Base-by-base conservation (phyloP, 2,113 vertebrate species). In the Prietella phreatophila region DNA sequence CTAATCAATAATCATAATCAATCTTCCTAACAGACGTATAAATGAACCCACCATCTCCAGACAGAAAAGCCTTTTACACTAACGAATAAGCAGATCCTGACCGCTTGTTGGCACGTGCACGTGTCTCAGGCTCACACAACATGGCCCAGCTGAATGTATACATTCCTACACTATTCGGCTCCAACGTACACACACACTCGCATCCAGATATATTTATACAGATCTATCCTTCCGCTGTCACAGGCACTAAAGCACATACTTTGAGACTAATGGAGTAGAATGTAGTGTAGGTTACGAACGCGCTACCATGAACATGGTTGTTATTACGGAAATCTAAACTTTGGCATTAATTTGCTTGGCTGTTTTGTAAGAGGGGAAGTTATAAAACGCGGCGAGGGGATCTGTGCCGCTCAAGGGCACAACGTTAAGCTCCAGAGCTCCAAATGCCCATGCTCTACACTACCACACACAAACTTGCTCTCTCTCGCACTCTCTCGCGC, bases 271-370 rank as follows among this genome's bases (percentile, higher is more conserved):
- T 55, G 42, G 30, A 13, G 19, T 14, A 14, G 27, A 3, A 22
- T 19, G 4, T 33, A 17, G 27, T 11, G 65, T 50, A 33, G 65
- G 65, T 13, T 73, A 33, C 11, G n/a, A 69, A 85, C 10, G 1
- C 1, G 67, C 13, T 13, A 67, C 30, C 27, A 14, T 22, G 7
- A 53, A 85, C 75, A 22, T 17, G 42, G 42, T 36, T 33, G 58
- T 53, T 80, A 25, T 80, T 67, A 80, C 39, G 36, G 76, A 39
- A 79, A 61, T 50, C 39, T 27, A 63, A 86, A 65, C 75, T 80
- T 80, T 65, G 19, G 50, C 2, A 19, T 36, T 53, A 2, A 20
- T 73, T 36, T 30, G 83, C 53, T 67, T 17, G 5, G 7, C 8
- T 36, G 75, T 47, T 55, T 19, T 36, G 75, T 30, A 53, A 25